Conservation (phyloP, 2,888 invertebrate genomes). For the Micropterix aruncella region DNA sequence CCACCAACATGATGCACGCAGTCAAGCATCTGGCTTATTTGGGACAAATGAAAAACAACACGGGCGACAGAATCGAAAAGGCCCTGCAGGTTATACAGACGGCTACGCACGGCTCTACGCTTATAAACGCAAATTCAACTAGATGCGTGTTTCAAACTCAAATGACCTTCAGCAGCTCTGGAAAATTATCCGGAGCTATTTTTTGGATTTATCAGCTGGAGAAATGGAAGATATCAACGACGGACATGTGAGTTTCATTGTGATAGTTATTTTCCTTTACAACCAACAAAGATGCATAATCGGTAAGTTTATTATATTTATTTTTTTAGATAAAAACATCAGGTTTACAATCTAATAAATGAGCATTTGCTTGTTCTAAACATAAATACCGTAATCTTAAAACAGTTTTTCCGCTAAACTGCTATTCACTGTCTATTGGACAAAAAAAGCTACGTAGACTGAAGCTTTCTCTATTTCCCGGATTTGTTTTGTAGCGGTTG, state of each 20-base stretch:
- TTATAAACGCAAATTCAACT: constrained; percentile 74
- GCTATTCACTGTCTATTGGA: no score
- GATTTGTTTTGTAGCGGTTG: no score
- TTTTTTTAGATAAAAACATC: no score
- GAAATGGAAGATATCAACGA: constrained; percentile 73
- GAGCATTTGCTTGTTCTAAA: no score
- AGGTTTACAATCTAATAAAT: no score
- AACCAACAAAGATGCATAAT: no score
- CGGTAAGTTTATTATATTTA: no score
- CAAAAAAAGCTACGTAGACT: no score
- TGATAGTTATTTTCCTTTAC: background rate
- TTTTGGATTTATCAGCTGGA: constrained; percentile 79
- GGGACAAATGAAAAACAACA: constrained; percentile 58
- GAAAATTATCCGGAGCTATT: constrained; percentile 79
- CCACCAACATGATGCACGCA: constrained; percentile 66
- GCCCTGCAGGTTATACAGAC: constrained; percentile 60
- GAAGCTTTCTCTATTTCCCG: no score
- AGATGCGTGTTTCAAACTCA: constrained; percentile 69
- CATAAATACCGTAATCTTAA: no score
- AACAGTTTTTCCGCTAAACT: no score
- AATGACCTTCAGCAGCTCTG: constrained; percentile 68
- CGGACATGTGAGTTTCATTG: constrained; percentile 45
- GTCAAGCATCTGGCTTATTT: constrained; percentile 70
- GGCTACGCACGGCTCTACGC: constrained; percentile 74
- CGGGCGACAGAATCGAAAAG: constrained; percentile 47